phyloP scores from a whole-genome alignment of 2,113 vertebrate genomes.

The Oplegnathus fasciatus region DNA sequence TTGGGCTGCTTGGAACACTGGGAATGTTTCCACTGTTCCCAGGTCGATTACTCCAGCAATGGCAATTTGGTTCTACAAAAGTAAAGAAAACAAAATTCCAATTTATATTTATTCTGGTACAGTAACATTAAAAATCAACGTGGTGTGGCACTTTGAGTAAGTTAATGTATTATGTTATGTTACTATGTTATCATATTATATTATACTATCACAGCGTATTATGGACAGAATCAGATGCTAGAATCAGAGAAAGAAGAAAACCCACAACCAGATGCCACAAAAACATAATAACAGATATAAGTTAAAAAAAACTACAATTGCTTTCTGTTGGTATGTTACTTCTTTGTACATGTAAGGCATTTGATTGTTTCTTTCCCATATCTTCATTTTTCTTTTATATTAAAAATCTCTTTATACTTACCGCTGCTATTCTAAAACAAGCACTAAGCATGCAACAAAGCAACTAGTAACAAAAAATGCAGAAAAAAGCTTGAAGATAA shows the following conservation, averaged over 20 bases:
- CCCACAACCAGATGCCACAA: slow-evolving; percentile 41
- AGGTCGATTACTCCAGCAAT: slow-evolving; percentile 96
- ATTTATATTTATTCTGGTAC: neutral
- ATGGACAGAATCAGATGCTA: slow-evolving; percentile 9
- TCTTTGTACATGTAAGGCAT: neutral
- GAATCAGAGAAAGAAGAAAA: slow-evolving; percentile 43
- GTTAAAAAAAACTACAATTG: neutral
- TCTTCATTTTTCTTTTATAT: neutral
- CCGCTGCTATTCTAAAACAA: slow-evolving; percentile 59
- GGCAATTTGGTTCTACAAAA: slow-evolving; percentile 84
- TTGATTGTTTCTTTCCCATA: neutral
- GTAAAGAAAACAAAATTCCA: slow-evolving; percentile 59
- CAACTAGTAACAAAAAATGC: slow-evolving; percentile 47
- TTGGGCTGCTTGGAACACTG: slow-evolving; percentile 92
- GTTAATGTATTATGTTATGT: neutral
- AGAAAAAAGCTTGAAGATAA: slow-evolving; percentile 26
- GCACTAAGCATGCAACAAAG: slow-evolving; percentile 82
- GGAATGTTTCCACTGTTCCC: slow-evolving; percentile 94
- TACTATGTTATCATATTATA: slow-evolving; percentile 8
- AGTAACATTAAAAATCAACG: neutral
- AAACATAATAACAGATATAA: neutral
- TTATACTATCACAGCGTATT: neutral
- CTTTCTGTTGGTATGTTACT: neutral
- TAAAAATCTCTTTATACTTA: slow-evolving; percentile 47
- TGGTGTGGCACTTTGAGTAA: neutral